These are phyloP conservation scores for Metopia argyrocephala DNA, from an alignment of 2,888 invertebrate species.

Conservation along the genomic window DNA sequence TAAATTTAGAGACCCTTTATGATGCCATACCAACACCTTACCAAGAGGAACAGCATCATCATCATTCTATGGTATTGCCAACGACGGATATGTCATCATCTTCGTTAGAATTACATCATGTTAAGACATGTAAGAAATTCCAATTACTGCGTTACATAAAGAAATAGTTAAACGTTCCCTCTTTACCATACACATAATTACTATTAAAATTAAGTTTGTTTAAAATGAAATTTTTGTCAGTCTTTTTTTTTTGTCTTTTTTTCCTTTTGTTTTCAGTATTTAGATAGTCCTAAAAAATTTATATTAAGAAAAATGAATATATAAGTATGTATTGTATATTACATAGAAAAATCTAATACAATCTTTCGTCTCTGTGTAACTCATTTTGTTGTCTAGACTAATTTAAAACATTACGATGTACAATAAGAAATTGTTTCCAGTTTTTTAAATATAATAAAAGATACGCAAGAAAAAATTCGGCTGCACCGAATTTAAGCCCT, in stretches of 20 bases:
- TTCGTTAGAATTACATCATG: conserved; percentile 59
- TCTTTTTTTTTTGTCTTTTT: too few species aligned
- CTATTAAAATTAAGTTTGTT: background rate
- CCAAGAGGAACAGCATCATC: conserved; percentile 48
- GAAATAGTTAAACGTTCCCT: conserved; percentile 43
- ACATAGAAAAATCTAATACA: conserved; percentile 31
- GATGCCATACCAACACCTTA: conserved; percentile 62
- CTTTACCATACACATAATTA: too few species aligned
- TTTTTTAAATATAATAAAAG: background rate
- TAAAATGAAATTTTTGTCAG: background rate
- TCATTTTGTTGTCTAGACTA: background rate
- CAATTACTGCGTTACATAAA: conserved; percentile 59
- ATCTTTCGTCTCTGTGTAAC: background rate
- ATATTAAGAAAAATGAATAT: conserved; percentile 1
- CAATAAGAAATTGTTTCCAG: background rate
- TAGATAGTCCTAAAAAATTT: conserved; percentile 38
- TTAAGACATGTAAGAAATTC: conserved; percentile 56
- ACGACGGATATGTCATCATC: conserved; percentile 61
- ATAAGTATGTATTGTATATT: conserved; percentile 1
- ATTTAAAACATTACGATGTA: background rate
- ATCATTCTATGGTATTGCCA: conserved; percentile 59
- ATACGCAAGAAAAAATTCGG: conserved; percentile 5
- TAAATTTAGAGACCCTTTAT: conserved; percentile 57
- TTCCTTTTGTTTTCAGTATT: too few species aligned
- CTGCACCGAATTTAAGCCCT: background rate